Evolutionary conservation across 1,140 invertebrate species (phyloP).

Genomic region (Drosophila seguyi): DNA sequence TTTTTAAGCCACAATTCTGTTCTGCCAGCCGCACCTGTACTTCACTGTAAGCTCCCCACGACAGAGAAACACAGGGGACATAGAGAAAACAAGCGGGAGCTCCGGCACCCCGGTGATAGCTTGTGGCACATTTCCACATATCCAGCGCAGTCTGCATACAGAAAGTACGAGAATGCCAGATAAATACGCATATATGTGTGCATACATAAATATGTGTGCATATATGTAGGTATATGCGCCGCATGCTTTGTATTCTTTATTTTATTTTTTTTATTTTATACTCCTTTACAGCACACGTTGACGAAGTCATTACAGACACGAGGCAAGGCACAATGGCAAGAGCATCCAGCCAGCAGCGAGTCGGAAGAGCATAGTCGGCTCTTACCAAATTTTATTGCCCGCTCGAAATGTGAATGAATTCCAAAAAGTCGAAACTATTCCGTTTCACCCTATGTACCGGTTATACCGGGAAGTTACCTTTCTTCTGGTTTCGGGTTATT

Average conservation of each 20-base stretch:
- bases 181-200: neutral
- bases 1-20: neutral
- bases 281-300: neutral
- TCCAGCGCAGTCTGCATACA: neutral
- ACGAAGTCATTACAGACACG: neutral
- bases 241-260: neutral
- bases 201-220: neutral
- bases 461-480: neutral
- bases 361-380: too few species aligned
- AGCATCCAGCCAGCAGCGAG: constrained; percentile 1
- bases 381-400: too few species aligned
- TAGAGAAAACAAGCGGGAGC: neutral
- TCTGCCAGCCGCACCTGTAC: neutral
- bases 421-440: neutral
- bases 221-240: neutral
- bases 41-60: constrained; percentile 4
- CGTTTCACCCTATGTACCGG: neutral
- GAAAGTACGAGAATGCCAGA: constrained; percentile 15
- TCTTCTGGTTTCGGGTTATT: neutral
- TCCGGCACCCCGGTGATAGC: constrained; percentile 30
- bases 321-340: too few species aligned
- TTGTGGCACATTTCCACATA: constrained; percentile 23
- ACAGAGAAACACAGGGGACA: neutral
- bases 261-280: neutral
- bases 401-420: too few species aligned